These are phyloP conservation scores for Phengaris arion DNA, from an alignment of 2,888 invertebrate genomes.

Conservation along the genomic window DNA sequence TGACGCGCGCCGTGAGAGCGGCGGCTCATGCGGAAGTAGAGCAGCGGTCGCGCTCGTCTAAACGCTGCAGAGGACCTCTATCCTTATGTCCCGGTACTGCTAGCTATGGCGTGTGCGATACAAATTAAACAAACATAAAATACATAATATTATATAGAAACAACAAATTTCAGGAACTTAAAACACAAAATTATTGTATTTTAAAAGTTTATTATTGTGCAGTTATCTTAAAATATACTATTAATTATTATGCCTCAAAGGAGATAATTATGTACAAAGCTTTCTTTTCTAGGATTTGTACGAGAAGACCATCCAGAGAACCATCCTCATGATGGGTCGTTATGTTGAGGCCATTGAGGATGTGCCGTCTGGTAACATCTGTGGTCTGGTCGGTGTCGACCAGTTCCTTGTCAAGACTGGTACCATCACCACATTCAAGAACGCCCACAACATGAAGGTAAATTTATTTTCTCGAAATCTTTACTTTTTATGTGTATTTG, in stretches of 20 bases:
- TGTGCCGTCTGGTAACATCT: conserved; percentile 99
- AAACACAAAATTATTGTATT: too few relatives aligned
- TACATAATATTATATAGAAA: not conserved
- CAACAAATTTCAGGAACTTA: not conserved
- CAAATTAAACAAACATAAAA: conserved; percentile 47
- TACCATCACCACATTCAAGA: conserved; percentile 99
- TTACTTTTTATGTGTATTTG: too few relatives aligned
- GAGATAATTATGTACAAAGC: not conserved
- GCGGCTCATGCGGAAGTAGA: conserved; percentile 80
- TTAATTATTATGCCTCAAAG: not conserved
- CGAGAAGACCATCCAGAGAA: conserved; percentile 99
- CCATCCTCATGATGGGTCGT: conserved; percentile 99
- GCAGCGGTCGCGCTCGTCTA: conserved; percentile 60
- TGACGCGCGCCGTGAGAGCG: conserved; percentile 51
- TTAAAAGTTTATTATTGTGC: not conserved
- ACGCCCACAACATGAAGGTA: conserved; percentile 98
- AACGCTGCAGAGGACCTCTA: conserved; percentile 90
- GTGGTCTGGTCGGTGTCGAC: conserved; percentile 99
- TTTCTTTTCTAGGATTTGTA: conserved; percentile 85
- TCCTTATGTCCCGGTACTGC: conserved; percentile 86
- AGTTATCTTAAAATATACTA: too few relatives aligned
- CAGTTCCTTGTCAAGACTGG: conserved; percentile 99
- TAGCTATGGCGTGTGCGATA: conserved; percentile 80
- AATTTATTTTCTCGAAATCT: not conserved
- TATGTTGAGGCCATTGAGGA: conserved; percentile 99